These are phyloP conservation scores for Ploceus nigricollis DNA, from an alignment of 2,113 vertebrate species.

Conservation along the genomic window DNA sequence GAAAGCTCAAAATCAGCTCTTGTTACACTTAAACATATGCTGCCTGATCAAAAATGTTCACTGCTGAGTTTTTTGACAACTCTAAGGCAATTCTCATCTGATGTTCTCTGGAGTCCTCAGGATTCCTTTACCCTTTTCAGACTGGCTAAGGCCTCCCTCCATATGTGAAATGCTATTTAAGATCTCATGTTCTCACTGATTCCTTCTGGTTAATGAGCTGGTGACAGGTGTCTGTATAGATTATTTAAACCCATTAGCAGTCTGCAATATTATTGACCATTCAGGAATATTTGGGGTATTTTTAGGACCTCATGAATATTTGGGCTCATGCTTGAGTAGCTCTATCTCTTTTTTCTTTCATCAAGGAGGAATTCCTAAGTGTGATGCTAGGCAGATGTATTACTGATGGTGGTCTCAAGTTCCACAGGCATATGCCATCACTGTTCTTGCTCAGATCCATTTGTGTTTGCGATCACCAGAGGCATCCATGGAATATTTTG, in stretches of 20 bases:
- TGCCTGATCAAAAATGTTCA: not conserved
- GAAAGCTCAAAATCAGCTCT: not conserved
- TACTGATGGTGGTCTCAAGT: not conserved
- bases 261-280: not conserved
- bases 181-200: not conserved
- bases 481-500: not conserved
- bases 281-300: not conserved
- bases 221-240: not conserved
- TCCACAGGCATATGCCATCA: not conserved
- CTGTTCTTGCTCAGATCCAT: not conserved
- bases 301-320: not conserved
- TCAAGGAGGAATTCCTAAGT: not conserved
- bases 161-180: not conserved
- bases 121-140: constrained; percentile 11
- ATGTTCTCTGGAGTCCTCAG: not conserved
- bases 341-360: not conserved
- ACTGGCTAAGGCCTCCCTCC: not conserved
- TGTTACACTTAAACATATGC: not conserved
- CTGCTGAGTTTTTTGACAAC: not conserved
- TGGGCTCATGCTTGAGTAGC: not conserved
- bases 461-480: not conserved
- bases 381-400: not conserved
- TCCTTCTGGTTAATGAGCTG: not conserved
- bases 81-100: not conserved
- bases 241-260: not conserved